Base-by-base conservation (phyloP, 2,113 vertebrate species). In the Aythya baeri region DNA sequence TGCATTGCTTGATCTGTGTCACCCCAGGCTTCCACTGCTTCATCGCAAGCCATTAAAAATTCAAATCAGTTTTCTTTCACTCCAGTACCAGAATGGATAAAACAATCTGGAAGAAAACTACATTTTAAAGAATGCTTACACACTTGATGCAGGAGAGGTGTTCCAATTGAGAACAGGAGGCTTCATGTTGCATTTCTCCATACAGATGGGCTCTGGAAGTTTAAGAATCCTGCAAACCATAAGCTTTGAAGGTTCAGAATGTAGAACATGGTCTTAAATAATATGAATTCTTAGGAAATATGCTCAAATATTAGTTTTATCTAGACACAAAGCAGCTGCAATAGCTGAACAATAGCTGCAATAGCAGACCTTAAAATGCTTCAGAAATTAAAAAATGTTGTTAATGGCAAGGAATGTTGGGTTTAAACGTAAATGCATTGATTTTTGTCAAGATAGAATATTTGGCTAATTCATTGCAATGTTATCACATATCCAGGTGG, bases 131-230 rank as follows among this genome's bases (percentile, higher is more conserved):
- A 1, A 6, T 16, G 18, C 63, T 21, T 22, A 55, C 1, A 0
- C 8, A 3, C 27, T 16, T 0, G 0, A 0, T 8, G 43, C 58
- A 71, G 46, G 15, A 85, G 52, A 78, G 12, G 29, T 27, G 27
- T 43, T 34, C 31, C 11, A 1, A 26, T 54, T 21, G 11, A 34
- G n/a, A 49, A 27, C 4, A 36, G 17, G 10, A 8, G 4, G 22
- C n/a, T 86, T 49, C 11, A 4, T 6, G 17, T 8, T 15, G 27
- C 25, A 2, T 4, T 6, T 50, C 50, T 31, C 29, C 54, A 52
- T 3, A 43, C 27, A 59, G 87, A 3, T 10, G 46, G 20, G 17
- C 32, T 83, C 58, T 58, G 50, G 68, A 25, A 81, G 12, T 3
- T 0, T 3, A 21, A 12, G 13, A 32, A 21, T 74, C 36, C 46